Base-by-base conservation (phyloP, 2,888 invertebrate species). In the Sminthurides aquaticus region DNA sequence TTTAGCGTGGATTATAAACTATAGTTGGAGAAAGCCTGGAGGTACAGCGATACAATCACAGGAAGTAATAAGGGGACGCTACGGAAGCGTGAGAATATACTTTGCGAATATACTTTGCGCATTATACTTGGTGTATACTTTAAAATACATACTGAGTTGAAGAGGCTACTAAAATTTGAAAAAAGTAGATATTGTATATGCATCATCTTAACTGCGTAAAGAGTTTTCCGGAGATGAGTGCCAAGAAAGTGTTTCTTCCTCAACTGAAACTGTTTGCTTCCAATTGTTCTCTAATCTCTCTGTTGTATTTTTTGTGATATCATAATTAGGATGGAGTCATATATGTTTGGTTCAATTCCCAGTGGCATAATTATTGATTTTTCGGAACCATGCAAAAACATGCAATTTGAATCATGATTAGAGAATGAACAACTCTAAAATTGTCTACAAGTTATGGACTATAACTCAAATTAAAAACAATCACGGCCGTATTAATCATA, bases 191-290 rank as follows among this genome's bases (percentile, higher is more conserved):
- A 34, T 34, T 34, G 43, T 11, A 34, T 5, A 34, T 34, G 8
- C 43, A 34, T 34, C 15, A 34, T 34, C 43, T 34, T 34, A 34
- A 34, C 43, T 34, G 43, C 43, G 26, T 57, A 27, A 27, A 18
- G 27, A 25, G 15, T 27, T 24, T 27, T 57, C 57, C 57, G 28
- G 18, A n/a, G 57, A 57, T 57, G 57, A 57, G 18, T 57, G 57
- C 26, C 28, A 27, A 28, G 57, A 57, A 27, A 57, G 26, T 25
- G 57, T 27, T 28, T 57, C 57, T 57, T 57, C 57, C 25, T 57
- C 57, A 57, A 57, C 5, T 57, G 57, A 57, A 20, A 57, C 26
- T 28, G 57, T 57, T 24, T 26, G 24, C 25, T 26, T 20, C 11
- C 24, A 56, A 56, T 57, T 5, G 43, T 34, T 34, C 43, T 34